Percentiles rank a stretch among this genome's conserved stretches.
These are phyloP conservation scores for Platorchestia sp. DNA, from an alignment of 1,140 invertebrate species.

Conservation along the genomic window DNA sequence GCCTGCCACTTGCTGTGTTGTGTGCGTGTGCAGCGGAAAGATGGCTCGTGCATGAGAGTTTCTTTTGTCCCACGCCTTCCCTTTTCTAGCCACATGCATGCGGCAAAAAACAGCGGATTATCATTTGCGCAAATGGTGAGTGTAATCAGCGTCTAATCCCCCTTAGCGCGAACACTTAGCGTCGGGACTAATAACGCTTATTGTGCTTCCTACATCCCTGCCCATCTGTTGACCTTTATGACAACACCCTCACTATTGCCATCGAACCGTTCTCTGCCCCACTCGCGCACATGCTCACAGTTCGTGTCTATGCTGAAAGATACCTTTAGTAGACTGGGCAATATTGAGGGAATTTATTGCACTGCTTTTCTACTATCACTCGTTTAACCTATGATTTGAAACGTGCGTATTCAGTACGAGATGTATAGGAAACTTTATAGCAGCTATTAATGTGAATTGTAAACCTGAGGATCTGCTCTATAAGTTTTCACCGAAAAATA, in stretches of 20 bases:
- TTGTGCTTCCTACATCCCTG: constrained; percentile 51
- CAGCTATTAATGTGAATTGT: background rate
- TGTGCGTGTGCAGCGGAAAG: background rate
- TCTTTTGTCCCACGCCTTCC: background rate
- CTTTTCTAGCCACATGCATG: background rate
- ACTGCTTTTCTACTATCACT: background rate
- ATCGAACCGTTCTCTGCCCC: constrained; percentile 7
- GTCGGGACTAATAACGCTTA: constrained; percentile 49
- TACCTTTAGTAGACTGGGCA: background rate
- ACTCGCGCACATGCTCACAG: background rate
- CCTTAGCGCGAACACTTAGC: constrained; percentile 47
- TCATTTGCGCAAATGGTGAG: background rate
- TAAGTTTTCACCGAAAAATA: background rate
- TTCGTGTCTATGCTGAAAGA: background rate
- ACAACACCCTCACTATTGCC: background rate
- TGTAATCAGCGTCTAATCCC: constrained; percentile 47
- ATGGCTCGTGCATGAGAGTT: background rate
- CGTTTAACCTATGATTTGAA: no score
- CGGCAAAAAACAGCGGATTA: constrained; percentile 32
- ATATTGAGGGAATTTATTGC: background rate
- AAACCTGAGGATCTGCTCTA: background rate
- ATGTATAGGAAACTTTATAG: no score
- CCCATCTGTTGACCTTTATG: constrained; percentile 51
- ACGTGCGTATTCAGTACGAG: no score
- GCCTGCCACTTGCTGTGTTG: background rate